These are phyloP conservation scores for Pristionchus entomophagus DNA, from an alignment of 2,888 invertebrate genomes.

Conservation along the genomic window DNA sequence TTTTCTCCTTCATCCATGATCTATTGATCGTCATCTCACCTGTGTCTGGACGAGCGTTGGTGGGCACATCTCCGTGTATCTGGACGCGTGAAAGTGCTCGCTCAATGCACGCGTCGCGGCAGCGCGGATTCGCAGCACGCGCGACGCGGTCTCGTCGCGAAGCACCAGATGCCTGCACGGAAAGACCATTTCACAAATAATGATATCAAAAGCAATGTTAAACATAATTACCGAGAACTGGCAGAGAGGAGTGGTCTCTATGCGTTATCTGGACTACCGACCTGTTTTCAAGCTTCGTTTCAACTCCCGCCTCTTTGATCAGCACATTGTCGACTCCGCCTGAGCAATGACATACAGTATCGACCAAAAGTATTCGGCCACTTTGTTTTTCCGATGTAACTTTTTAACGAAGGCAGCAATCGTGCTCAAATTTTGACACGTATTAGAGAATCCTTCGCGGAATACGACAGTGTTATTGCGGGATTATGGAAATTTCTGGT, in stretches of 20 bases:
- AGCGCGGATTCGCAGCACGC: constrained; percentile 91
- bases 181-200: background rate
- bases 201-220: too few species aligned
- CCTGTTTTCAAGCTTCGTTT: constrained; percentile 92
- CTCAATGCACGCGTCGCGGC: constrained; percentile 80
- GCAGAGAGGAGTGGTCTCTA: too few species aligned
- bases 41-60: constrained; percentile 98
- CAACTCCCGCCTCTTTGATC: constrained; percentile 95
- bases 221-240: too few species aligned
- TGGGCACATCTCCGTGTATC: constrained; percentile 93
- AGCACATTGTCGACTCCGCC: constrained; percentile 96
- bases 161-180: constrained; percentile 91
- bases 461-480: background rate
- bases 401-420: too few species aligned
- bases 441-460: too few species aligned
- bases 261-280: background rate
- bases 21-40: constrained; percentile 72
- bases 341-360: constrained; percentile 76
- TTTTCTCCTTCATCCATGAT: too few species aligned
- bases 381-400: constrained; percentile 77
- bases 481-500: too few species aligned
- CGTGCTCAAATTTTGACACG: too few species aligned
- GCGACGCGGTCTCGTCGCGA: constrained; percentile 96
- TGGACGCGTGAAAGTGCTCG: constrained; percentile 86
- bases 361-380: constrained; percentile 85